These are phyloP conservation scores for Ylistrum balloti DNA, from an alignment of 1,140 invertebrate genomes.

Conservation along the genomic window DNA sequence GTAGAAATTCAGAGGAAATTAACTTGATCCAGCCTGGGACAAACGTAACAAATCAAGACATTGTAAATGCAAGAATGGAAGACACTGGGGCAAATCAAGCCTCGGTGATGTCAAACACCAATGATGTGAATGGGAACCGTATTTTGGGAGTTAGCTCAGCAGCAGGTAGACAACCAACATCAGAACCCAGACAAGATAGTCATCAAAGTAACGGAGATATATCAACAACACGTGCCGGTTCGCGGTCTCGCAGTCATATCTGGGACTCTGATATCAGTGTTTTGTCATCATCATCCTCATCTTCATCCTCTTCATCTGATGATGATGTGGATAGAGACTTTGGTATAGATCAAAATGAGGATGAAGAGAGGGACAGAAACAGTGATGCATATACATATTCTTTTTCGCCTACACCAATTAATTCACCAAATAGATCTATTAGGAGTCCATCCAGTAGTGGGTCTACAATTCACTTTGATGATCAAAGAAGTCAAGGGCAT, in stretches of 20 bases:
- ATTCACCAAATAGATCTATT: not conserved
- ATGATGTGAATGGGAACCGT: slow-evolving; percentile 28
- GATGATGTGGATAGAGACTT: slow-evolving; percentile 19
- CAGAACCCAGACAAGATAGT: not conserved
- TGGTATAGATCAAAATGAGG: not conserved
- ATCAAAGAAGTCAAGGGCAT: not conserved
- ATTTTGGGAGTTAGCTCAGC: slow-evolving; percentile 34
- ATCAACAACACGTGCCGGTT: slow-evolving; percentile 6
- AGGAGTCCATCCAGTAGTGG: not conserved
- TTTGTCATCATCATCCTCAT: slow-evolving; percentile 30
- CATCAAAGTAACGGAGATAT: slow-evolving; percentile 1
- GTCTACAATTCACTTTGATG: not conserved
- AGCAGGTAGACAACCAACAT: not conserved
- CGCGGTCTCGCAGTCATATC: slow-evolving; percentile 33
- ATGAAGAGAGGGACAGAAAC: not conserved
- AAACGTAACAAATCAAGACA: not conserved
- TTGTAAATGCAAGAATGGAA: not conserved
- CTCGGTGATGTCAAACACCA: not conserved
- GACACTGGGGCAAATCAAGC: not conserved
- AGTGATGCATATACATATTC: not conserved
- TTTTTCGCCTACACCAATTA: not conserved
- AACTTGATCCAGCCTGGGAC: not conserved
- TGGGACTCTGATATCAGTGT: not conserved
- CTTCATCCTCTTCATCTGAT: not conserved
- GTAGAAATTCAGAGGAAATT: not conserved